A percentile compares a stretch with the other conserved stretches of the same genome.
Conservation (phyloP, 2,113 vertebrate genomes). For the Tricholaema leucomelas region DNA sequence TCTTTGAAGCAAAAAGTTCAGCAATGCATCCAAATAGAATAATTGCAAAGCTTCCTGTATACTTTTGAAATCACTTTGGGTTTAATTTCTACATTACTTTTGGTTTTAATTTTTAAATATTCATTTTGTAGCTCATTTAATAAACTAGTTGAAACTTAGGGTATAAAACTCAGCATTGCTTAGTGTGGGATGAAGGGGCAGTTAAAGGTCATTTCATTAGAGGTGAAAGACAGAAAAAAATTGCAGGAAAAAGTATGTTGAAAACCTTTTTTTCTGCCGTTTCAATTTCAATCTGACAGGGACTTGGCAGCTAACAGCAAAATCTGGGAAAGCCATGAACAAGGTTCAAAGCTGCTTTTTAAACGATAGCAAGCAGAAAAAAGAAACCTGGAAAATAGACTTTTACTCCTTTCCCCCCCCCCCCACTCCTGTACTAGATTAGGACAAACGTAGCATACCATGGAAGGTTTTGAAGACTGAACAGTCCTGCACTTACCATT, state of each 20-base stretch:
- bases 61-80: constrained; percentile 55
- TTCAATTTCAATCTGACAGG: constrained; percentile 66
- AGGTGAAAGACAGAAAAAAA: constrained; percentile 75
- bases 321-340: constrained; percentile 67
- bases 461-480: neutral
- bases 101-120: no score
- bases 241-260: constrained; percentile 60
- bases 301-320: constrained; percentile 72
- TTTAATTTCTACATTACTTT: no score
- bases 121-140: constrained; percentile 74
- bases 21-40: constrained; percentile 54
- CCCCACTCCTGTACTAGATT: neutral
- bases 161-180: constrained; percentile 57
- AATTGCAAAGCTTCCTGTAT: constrained; percentile 31
- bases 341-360: constrained; percentile 69
- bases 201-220: constrained; percentile 72
- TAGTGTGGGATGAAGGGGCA: constrained; percentile 62
- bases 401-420: neutral
- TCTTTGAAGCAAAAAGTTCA: constrained; percentile 34
- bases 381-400: constrained; percentile 43
- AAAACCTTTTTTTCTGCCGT: constrained; percentile 68
- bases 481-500: neutral
- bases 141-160: constrained; percentile 63
- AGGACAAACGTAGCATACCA: constrained; percentile 39
- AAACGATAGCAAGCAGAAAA: constrained; percentile 63